Evolutionary conservation across 1,140 invertebrate species (phyloP), one percentile per base, ranked within the genome.

Genomic region (Aphelinus atriplicis): DNA sequence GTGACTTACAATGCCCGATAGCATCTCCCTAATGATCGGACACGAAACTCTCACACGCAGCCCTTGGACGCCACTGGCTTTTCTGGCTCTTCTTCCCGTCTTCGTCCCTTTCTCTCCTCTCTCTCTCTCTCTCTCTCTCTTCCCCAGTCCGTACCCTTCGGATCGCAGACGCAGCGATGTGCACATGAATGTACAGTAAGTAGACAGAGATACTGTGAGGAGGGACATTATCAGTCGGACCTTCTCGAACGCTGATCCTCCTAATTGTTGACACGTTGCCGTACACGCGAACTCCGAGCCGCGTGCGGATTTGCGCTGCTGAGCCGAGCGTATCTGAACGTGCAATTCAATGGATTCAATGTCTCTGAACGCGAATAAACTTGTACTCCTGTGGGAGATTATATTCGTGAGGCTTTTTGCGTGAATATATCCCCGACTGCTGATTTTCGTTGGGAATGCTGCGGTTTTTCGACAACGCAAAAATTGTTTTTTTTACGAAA

Each of bases 11-110:
- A 79, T 81, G 69, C 62, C 71, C 72, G 84, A 86, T 85, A 85
- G 77, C 72, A 86, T 86, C 84, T 85, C 79, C 78, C 84, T 85
- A 85, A 86, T 84, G 84, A 85, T 85, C 80, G 79, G 80, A 84
- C 85, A 85, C 78, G 84, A 80, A 81, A 84, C 82, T 83, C 80
- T 82, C 81, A 84, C 82, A 82, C 81, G 78, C 68, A 76, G 61
- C 68, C 51, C 51, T 80, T 58, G 9, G 4, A 4, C 51, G 4
- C 51, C 51, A 6, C 51, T 9, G 4, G 4, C 51, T 9, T 53
- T 9, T 53, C 51, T 53, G 72, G 58, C 63, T 58, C 56, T 68
- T 68, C 62, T 77, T 80, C 79, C 68, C 71, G 26, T 26, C 26
- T 26, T 80, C 62, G 9, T 53, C 51, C 51, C 51, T 9, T 9